Percentiles rank a stretch among this genome's conserved stretches.
Conservation (phyloP, 2,797 vertebrate species). For the Enteromius treurensis region DNA sequence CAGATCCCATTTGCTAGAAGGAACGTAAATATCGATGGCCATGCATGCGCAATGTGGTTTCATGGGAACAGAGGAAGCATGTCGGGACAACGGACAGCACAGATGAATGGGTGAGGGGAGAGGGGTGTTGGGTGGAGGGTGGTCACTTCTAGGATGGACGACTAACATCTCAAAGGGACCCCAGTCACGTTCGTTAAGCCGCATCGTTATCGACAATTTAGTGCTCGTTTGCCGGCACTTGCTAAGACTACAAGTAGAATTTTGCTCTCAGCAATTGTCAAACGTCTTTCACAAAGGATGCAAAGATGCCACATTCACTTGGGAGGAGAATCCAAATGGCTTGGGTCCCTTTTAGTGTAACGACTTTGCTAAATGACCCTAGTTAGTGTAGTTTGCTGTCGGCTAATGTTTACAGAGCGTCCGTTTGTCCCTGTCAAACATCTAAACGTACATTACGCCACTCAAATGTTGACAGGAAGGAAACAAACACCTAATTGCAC, state of each 20-base stretch:
- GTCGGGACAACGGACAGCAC: conserved; percentile 73
- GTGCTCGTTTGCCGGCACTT: not conserved
- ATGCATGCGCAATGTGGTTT: conserved; percentile 79
- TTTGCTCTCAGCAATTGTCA: conserved; percentile 51
- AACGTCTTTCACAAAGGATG: conserved; percentile 30
- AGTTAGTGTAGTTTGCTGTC: conserved; percentile 48
- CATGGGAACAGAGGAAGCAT: conserved; percentile 71
- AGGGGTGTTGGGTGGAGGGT: conserved; percentile 51
- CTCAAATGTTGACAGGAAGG: conserved; percentile 59
- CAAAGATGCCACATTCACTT: conserved; percentile 5
- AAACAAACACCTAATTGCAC: conserved; percentile 61
- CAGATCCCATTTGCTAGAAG: conserved; percentile 60
- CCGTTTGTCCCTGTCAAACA: conserved; percentile 60
- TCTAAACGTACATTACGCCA: conserved; percentile 60
- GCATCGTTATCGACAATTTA: not conserved
- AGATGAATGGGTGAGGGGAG: conserved; percentile 64
- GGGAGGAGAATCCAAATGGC: conserved; percentile 65
- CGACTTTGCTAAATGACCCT: conserved; percentile 64
- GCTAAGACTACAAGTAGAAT: not conserved
- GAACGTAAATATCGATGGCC: conserved; percentile 58
- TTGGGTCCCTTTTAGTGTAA: conserved; percentile 75
- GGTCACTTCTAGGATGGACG: conserved; percentile 75
- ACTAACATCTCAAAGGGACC: conserved; percentile 80
- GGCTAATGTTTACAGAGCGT: conserved; percentile 54
- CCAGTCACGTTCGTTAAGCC: conserved; percentile 68